A percentile compares a stretch with the other conserved stretches of the same genome.
Evolutionary conservation across 1,140 invertebrate genomes (phyloP).

Genomic region (Drosophila mojavensis): DNA sequence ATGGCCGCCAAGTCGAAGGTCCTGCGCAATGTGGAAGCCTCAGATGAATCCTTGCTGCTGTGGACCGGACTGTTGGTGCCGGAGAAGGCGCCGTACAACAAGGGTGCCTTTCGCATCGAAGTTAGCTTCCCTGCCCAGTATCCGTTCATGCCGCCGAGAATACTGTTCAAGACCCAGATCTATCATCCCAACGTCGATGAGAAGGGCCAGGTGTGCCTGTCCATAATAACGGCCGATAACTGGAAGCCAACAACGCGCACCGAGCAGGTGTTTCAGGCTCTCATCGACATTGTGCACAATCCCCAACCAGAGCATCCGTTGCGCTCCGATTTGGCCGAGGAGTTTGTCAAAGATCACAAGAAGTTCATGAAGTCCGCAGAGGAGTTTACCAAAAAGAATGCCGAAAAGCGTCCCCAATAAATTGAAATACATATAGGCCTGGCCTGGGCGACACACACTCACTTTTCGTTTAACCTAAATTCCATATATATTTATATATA

Average conservation of each 20-base stretch:
- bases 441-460: background rate
- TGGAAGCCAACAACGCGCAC: conserved; percentile 99
- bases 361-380: conserved; percentile 99
- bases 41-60: conserved; percentile 96
- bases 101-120: conserved; percentile 99
- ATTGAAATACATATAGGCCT: conserved; percentile 27
- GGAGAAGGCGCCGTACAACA: conserved; percentile 98
- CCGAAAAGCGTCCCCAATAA: conserved; percentile 97
- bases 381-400: conserved; percentile 98
- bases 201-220: conserved; percentile 98
- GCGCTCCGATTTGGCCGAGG: conserved; percentile 97
- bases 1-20: conserved; percentile 89
- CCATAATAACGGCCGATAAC: conserved; percentile 98
- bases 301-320: conserved; percentile 99
- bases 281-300: conserved; percentile 97
- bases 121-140: conserved; percentile 99
- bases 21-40: conserved; percentile 96
- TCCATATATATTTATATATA: conserved; percentile 21
- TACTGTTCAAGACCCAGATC: conserved; percentile 99
- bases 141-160: conserved; percentile 99
- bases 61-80: conserved; percentile 96
- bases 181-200: conserved; percentile 99
- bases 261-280: conserved; percentile 98
- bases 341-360: conserved; percentile 97
- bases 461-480: conserved; percentile 45